Conservation (phyloP, 1,140 invertebrate genomes). For the Diabrotica undecimpunctata region DNA sequence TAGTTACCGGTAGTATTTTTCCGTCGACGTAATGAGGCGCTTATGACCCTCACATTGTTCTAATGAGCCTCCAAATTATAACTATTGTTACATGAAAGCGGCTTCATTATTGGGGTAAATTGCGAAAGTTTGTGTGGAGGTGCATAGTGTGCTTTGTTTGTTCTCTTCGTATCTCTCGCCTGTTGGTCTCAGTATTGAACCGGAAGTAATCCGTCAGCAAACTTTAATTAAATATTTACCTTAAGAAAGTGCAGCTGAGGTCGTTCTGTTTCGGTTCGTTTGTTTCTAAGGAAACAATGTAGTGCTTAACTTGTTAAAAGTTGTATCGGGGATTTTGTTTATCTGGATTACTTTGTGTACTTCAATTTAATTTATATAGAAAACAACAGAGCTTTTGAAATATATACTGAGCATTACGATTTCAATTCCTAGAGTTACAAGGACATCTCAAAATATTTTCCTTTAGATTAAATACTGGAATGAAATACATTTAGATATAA, state of each 20-base stretch:
- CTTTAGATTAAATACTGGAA: too few relatives aligned
- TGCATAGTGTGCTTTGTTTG: neutral
- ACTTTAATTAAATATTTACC: conserved; percentile 1
- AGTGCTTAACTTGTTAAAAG: too few relatives aligned
- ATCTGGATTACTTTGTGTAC: too few relatives aligned
- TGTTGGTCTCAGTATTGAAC: conserved; percentile 2
- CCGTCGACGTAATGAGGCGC: too few relatives aligned
- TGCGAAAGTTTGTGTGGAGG: conserved; percentile 1
- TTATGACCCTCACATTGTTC: neutral
- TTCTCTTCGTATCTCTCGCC: neutral
- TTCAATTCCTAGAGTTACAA: too few relatives aligned
- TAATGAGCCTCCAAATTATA: conserved; percentile 1
- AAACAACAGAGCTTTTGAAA: too few relatives aligned
- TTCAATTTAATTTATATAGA: too few relatives aligned
- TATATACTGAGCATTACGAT: too few relatives aligned
- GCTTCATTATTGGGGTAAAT: neutral
- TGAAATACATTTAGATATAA: too few relatives aligned
- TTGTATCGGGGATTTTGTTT: too few relatives aligned
- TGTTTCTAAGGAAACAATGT: neutral
- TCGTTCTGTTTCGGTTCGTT: neutral
- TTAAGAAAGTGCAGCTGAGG: neutral
- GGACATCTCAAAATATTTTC: too few relatives aligned
- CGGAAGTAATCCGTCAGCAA: neutral
- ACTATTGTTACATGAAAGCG: neutral
- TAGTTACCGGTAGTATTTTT: too few relatives aligned